These are phyloP conservation scores for Melieria omissa DNA, from an alignment of 2,888 invertebrate genomes.

Conservation along the genomic window DNA sequence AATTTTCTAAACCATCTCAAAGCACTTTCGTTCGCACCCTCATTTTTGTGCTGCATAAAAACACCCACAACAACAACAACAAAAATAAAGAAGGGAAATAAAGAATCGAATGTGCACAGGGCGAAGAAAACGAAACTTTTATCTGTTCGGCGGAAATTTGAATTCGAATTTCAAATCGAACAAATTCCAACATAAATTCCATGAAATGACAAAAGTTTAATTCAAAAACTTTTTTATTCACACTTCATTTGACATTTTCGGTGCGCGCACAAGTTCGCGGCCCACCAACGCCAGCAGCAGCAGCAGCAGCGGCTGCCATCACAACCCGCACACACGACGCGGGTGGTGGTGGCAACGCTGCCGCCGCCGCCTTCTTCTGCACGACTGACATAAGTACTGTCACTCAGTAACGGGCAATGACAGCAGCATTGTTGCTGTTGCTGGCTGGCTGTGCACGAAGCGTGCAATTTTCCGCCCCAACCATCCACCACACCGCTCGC, in stretches of 20 bases:
- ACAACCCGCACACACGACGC: slow-evolving; percentile 3
- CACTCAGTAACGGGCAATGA: background rate
- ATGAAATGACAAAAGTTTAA: slow-evolving; percentile 45
- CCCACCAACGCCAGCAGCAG: background rate
- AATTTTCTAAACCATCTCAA: background rate
- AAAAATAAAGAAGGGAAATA: slow-evolving; percentile 3
- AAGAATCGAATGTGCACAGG: no score
- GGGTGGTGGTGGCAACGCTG: slow-evolving; percentile 16
- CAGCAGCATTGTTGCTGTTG: background rate
- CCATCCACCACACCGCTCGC: no score
- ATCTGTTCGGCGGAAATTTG: slow-evolving; percentile 40
- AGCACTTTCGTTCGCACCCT: background rate
- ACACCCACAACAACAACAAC: background rate
- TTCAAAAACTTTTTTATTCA: slow-evolving; percentile 44
- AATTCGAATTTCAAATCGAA: slow-evolving; percentile 33
- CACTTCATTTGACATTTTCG: slow-evolving; percentile 41
- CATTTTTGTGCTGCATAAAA: background rate
- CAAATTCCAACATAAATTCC: slow-evolving; percentile 32
- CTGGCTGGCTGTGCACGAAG: no score
- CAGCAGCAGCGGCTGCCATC: background rate
- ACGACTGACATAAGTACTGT: no score
- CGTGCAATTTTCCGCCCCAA: no score
- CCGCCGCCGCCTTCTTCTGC: background rate
- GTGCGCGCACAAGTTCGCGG: slow-evolving; percentile 9
- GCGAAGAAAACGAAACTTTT: slow-evolving; percentile 1